Conservation (phyloP, 2,888 invertebrate genomes). For the Lasioglossum figueresi region DNA sequence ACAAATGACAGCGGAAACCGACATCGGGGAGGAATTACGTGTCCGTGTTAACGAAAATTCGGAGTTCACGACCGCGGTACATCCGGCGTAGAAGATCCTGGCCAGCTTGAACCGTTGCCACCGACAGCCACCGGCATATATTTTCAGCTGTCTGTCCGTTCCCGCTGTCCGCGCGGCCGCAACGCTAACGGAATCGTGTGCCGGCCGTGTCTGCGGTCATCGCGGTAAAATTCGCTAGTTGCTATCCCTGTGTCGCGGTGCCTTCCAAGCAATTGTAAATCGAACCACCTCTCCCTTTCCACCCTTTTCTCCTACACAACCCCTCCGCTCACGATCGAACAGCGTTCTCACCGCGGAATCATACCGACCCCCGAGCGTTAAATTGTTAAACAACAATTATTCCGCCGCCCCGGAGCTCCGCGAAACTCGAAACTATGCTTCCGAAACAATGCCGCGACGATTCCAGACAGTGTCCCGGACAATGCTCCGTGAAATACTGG, state of each 20-base stretch:
- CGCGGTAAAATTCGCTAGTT: conserved; percentile 41
- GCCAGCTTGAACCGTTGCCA: conserved; percentile 25
- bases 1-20: conserved; percentile 4
- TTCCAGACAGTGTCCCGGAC: not conserved
- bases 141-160: conserved; percentile 31
- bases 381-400: conserved; percentile 13
- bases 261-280: conserved; percentile 27
- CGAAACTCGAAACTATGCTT: conserved; percentile 2
- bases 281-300: not conserved
- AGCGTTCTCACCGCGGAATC: not conserved
- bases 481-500: not conserved
- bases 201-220: conserved; percentile 40
- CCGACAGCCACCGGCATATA: conserved; percentile 46
- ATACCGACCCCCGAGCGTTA: not conserved
- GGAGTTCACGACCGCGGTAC: not conserved
- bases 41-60: conserved; percentile 29
- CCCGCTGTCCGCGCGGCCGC: conserved; percentile 18
- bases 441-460: conserved; percentile 1
- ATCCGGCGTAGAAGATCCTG: conserved; percentile 32
- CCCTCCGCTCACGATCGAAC: not conserved
- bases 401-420: not conserved
- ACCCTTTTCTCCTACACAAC: not conserved
- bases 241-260: conserved; percentile 27
- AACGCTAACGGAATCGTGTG: conserved; percentile 37
- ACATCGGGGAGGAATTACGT: not conserved